Evolutionary conservation across 1,140 invertebrate species (phyloP).

Genomic region (Eumeta japonica): DNA sequence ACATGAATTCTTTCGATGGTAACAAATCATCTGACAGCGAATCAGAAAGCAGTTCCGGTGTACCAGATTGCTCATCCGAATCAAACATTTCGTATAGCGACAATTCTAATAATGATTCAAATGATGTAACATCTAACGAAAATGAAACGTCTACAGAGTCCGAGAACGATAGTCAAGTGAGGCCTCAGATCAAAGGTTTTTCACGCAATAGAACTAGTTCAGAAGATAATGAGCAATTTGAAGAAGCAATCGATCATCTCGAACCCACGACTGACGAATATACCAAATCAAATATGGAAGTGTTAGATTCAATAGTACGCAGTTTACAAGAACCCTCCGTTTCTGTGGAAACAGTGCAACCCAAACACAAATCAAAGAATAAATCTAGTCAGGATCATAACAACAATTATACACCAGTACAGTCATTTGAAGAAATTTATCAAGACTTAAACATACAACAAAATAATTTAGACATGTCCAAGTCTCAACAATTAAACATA

Average conservation of each 20-base stretch:
- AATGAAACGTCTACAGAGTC: conserved; percentile 23
- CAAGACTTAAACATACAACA: conserved; percentile 24
- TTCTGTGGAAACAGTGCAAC: conserved; percentile 17
- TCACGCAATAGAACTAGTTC: conserved; percentile 46
- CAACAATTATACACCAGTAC: conserved; percentile 36
- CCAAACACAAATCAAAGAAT: background rate
- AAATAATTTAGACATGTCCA: too few species aligned
- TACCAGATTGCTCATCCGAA: conserved; percentile 49
- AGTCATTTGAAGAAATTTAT: conserved; percentile 50
- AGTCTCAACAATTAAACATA: too few species aligned
- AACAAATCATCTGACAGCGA: conserved; percentile 49
- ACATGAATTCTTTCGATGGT: conserved; percentile 57
- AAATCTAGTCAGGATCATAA: conserved; percentile 24
- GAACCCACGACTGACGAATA: conserved; percentile 29
- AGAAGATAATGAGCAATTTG: conserved; percentile 51
- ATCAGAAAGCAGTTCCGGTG: conserved; percentile 43
- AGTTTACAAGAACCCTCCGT: conserved; percentile 41
- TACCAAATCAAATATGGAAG: conserved; percentile 39
- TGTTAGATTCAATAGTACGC: conserved; percentile 40
- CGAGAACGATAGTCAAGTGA: background rate
- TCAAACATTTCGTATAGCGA: conserved; percentile 57
- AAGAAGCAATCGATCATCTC: conserved; percentile 50
- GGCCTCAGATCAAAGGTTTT: background rate
- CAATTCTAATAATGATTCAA: conserved; percentile 30
- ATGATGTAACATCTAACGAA: conserved; percentile 42